Evolutionary conservation across 2,888 invertebrate genomes (phyloP), one percentile per base, ranked within the genome.

Genomic region (Junonia oenone): DNA sequence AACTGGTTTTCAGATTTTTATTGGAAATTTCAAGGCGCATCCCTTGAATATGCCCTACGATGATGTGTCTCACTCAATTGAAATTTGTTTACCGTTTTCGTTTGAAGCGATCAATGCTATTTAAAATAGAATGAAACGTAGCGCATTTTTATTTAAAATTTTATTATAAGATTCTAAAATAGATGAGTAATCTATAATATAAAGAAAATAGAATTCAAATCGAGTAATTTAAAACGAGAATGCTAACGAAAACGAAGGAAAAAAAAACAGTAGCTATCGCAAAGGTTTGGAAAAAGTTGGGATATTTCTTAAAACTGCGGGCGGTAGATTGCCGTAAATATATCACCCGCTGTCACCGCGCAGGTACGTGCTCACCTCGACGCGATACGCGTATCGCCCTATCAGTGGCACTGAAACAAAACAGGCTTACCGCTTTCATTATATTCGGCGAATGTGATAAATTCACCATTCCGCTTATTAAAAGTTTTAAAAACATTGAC

Each of bases 321-420:
- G 63, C 63, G 64, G 67, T 67, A 72, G 72, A 73, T 76, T 72
- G 72, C 66, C 72, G 71, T 75, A 75, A 74, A 78, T 79, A 76
- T 76, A 75, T 78, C 75, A 77, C 69, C 64, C 59, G 67, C 67
- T 75, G 76, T 74, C 75, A 69, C 71, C 71, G 63, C 71, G 64
- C 62, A 63, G 65, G 64, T 69, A 72, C 73, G 72, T 71, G 70
- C 68, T 67, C 66, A 72, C 73, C 70, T 74, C 61, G 56, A 57
- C 58, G 52, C 56, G 40, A 48, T 33, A 47, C 53, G 31, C 31
- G 53, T 43, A 40, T 31, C 51, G 40, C 63, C 50, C 50, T 62
- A 55, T 58, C 59, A 55, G 47, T 47, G 33, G 19, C 46, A 26
- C 51, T 29, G 43, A 48, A 56, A 56, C 52, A 56, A 56, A 56